A percentile compares a stretch with the other conserved stretches of the same genome.
Evolutionary conservation across 2,113 vertebrate genomes (phyloP).

Genomic region (Macroglossus sobrinus): DNA sequence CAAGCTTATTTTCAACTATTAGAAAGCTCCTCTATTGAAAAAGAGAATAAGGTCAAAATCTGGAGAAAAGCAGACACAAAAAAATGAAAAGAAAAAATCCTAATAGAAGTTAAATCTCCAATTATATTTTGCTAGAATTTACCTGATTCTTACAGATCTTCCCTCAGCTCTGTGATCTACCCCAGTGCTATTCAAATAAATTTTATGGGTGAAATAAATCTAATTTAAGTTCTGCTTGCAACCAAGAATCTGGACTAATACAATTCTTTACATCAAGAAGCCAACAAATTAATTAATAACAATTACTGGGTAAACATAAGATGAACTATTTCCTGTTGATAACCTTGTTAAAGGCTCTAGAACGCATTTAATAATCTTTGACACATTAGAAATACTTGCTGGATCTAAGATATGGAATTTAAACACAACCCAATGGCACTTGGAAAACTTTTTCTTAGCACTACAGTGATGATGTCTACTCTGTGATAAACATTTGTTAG

Average conservation of each 20-base stretch:
- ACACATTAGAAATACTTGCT: background rate
- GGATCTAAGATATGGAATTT: background rate
- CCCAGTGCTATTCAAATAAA: background rate
- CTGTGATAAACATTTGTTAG: background rate
- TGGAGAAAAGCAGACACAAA: background rate
- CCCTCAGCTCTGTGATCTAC: background rate
- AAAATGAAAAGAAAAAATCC: background rate
- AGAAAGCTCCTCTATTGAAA: background rate
- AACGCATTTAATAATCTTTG: background rate
- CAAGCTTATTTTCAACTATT: background rate
- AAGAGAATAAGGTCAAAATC: background rate
- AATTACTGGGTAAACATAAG: background rate
- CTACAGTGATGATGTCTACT: background rate
- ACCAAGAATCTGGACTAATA: background rate
- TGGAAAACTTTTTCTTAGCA: background rate
- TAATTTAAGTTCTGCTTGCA: background rate
- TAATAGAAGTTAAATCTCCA: background rate
- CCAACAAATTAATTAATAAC: conserved; percentile 17
- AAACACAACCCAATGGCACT: background rate
- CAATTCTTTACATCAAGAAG: background rate
- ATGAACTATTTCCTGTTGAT: background rate
- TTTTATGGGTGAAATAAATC: background rate
- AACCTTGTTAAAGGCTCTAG: background rate
- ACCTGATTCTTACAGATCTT: background rate
- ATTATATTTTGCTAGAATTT: background rate